Base-by-base conservation (phyloP, 2,797 vertebrate species). In the Neosilurus hyrtlii region DNA sequence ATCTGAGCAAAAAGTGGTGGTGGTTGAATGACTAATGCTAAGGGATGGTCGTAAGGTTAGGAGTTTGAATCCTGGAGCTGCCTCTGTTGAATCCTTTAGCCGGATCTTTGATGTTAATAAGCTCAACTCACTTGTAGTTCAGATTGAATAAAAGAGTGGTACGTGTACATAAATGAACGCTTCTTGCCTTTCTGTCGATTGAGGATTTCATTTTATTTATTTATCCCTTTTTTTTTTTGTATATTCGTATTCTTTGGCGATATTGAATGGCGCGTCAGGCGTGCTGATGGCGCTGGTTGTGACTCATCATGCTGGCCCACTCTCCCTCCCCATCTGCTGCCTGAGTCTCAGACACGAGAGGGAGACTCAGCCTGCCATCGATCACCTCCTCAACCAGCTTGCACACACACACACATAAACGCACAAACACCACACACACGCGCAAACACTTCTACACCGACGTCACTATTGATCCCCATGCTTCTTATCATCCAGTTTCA, bases 291-390 rank as follows among this genome's bases (percentile, higher is more conserved):
- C 93, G 92, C 94, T 93, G 91, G 92, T 91, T 91, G 93, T 95
- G 94, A 95, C 91, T 95, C 95, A 95, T 95, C 93, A 89, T 90
- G 90, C 92, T 92, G 92, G 92, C 93, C 92, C 93, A 93, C 94
- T 93, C 93, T 93, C 92, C 92, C 94, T 93, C 92, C 92, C 92
- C 92, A 92, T 94, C 92, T 93, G 93, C 93, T 93, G 93, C 85
- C 80, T 82, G 92, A 91, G 93, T 92, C 90, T 93, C 93, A 93
- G 92, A 94, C 92, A 91, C 90, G 90, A 94, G 92, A 93, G 91
- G 93, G 93, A 94, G 94, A 93, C 90, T 92, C 85, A 85, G 86
- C 83, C 85, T 73, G 74, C 91, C 94, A 94, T 94, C 94, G 94
- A 95, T 95, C 94, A 93, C 92, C 93, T 93, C 92, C 93, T 92